Evolutionary conservation across 2,888 invertebrate species (phyloP).

Genomic region (Laspeyria flexula): DNA sequence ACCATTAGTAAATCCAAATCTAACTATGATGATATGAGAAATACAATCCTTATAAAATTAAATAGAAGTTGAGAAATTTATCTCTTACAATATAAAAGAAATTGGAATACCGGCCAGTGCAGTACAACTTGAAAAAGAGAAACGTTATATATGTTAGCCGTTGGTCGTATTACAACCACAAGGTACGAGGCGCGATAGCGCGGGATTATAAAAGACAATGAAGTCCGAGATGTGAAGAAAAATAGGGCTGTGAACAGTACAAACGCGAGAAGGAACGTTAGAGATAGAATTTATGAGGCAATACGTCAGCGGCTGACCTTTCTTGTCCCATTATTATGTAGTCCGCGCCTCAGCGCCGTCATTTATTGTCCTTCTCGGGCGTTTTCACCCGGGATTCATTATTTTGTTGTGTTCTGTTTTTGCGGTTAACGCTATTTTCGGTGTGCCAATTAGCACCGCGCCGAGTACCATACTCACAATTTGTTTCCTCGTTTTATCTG

Average conservation of each 20-base stretch:
- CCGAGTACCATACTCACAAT: slow-evolving; percentile 21
- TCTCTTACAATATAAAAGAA: slow-evolving; percentile 12
- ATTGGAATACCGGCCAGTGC: slow-evolving; percentile 13
- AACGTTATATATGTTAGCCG: slow-evolving; percentile 1
- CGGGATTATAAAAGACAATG: slow-evolving; percentile 4
- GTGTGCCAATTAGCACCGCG: slow-evolving; percentile 24
- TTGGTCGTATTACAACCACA: slow-evolving; percentile 8
- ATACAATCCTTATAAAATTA: background rate
- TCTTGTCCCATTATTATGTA: slow-evolving; percentile 55
- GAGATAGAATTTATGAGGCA: slow-evolving; percentile 46
- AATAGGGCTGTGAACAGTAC: slow-evolving; percentile 2
- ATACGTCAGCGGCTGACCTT: slow-evolving; percentile 56
- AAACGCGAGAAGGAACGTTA: slow-evolving; percentile 23
- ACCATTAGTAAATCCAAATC: too few species aligned
- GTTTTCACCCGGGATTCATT: slow-evolving; percentile 31
- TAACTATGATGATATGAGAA: slow-evolving; percentile 1
- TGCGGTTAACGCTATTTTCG: slow-evolving; percentile 25
- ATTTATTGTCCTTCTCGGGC: slow-evolving; percentile 47
- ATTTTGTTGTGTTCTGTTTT: slow-evolving; percentile 22
- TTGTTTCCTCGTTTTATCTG: slow-evolving; percentile 54
- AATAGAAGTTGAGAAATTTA: background rate
- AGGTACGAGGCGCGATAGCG: slow-evolving; percentile 1
- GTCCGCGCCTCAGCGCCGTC: slow-evolving; percentile 48
- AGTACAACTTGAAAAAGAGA: slow-evolving; percentile 3
- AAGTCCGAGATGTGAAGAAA: slow-evolving; percentile 6